phyloP scores from a whole-genome alignment of 2,113 vertebrate genomes.

The Pteruthius melanotis region DNA sequence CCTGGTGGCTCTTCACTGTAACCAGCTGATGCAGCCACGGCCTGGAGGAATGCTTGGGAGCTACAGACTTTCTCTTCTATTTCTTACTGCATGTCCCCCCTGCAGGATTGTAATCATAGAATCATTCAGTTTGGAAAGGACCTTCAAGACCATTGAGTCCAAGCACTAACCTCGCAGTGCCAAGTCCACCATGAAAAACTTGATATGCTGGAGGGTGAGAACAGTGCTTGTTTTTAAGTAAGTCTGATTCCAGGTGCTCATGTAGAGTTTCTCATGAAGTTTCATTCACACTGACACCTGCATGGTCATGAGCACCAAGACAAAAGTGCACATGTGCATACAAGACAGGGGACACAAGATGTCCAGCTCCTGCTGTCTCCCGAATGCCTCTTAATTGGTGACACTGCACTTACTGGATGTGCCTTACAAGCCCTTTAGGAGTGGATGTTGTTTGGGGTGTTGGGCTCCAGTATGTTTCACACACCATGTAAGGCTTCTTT shows the following conservation, averaged over 20 bases:
- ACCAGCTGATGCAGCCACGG: neutral
- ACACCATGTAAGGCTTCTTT: neutral
- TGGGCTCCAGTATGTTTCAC: neutral
- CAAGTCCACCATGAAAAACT: neutral
- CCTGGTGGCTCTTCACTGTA: neutral
- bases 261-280: neutral
- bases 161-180: neutral
- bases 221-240: neutral
- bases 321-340: neutral
- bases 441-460: neutral
- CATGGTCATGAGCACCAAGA: neutral
- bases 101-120: rapidly evolving
- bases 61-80: neutral
- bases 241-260: neutral
- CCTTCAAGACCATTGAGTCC: neutral
- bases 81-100: rapidly evolving
- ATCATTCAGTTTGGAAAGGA: neutral
- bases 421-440: rapidly evolving
- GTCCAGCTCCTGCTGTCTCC: neutral
- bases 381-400: neutral
- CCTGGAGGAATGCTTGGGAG: neutral
- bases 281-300: neutral
- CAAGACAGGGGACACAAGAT: neutral
- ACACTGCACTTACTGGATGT: neutral
- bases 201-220: neutral